Evolutionary conservation across 2,888 invertebrate genomes (phyloP).

Genomic region (Dryomyza anilis): DNA sequence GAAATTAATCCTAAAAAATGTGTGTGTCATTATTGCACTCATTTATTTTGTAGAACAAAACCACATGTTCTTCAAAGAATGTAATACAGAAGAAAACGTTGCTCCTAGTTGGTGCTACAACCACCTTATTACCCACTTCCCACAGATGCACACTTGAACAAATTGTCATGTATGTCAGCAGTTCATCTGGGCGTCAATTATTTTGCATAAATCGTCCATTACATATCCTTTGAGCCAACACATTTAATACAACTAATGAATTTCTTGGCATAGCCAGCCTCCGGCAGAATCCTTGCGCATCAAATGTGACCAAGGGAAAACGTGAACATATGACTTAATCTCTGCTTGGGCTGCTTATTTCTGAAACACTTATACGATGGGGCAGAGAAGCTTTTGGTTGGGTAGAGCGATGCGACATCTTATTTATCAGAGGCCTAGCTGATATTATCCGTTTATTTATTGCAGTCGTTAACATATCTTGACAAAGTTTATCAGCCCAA

Average conservation of each 20-base stretch:
- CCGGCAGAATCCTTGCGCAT: not conserved
- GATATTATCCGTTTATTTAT: conserved; percentile 60
- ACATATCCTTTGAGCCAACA: conserved; percentile 29
- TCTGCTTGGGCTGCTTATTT: conserved; percentile 49
- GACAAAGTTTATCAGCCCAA: conserved; percentile 45
- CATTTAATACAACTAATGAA: conserved; percentile 55
- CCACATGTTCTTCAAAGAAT: not conserved
- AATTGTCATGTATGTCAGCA: conserved; percentile 58
- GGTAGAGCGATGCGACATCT: conserved; percentile 24
- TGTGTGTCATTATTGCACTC: conserved; percentile 14
- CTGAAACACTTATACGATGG: not conserved
- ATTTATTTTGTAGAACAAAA: not conserved
- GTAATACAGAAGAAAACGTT: not conserved
- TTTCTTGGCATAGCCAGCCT: conserved; percentile 36
- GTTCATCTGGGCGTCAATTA: conserved; percentile 60
- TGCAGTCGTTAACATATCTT: conserved; percentile 59
- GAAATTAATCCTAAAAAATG: conserved; percentile 28
- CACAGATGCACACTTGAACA: conserved; percentile 50
- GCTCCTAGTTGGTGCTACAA: not conserved
- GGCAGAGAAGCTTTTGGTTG: conserved; percentile 2
- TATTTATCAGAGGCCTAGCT: conserved; percentile 41
- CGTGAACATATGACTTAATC: conserved; percentile 59
- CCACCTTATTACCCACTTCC: not conserved
- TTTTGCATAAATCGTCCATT: conserved; percentile 51
- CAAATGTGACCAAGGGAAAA: conserved; percentile 41